Percentiles rank a stretch among this genome's conserved stretches.
Conservation (phyloP, 2,113 vertebrate species). For the Ardeotis arabs region DNA sequence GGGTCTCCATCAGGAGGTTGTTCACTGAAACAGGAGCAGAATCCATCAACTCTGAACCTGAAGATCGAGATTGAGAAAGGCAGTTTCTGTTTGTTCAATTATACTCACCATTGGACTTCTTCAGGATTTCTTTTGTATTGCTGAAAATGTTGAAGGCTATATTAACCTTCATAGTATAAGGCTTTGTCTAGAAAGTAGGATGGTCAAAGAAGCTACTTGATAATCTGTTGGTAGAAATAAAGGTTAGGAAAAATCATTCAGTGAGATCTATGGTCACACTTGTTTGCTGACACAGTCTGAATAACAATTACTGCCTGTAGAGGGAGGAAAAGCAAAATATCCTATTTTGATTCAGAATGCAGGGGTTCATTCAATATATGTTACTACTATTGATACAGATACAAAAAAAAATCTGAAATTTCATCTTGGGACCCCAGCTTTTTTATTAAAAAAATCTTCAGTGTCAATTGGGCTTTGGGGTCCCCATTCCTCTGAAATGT, state of each 20-base stretch:
- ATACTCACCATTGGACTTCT: neutral
- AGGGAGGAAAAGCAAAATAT: neutral
- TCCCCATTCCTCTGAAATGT: neutral
- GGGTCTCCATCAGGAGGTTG: slow-evolving; percentile 28
- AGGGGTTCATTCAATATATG: neutral
- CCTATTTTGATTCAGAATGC: neutral
- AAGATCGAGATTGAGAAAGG: neutral
- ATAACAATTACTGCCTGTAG: neutral
- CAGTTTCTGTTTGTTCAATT: slow-evolving; percentile 51
- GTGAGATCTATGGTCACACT: neutral
- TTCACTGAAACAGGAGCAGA: slow-evolving; percentile 43
- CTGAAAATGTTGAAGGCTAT: neutral
- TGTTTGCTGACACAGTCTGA: neutral
- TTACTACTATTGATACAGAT: neutral
- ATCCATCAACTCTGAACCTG: slow-evolving; percentile 31
- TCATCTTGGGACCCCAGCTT: neutral
- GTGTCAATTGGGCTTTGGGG: neutral
- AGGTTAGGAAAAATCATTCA: neutral
- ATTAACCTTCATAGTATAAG: neutral
- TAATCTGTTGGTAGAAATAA: neutral
- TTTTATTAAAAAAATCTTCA: neutral
- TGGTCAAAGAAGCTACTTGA: neutral
- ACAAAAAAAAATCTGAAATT: neutral
- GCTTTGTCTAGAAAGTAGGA: neutral
- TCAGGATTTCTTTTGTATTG: slow-evolving; percentile 17